Base-by-base conservation (phyloP, 1,140 invertebrate genomes). In the Ostrea denselamellosa region DNA sequence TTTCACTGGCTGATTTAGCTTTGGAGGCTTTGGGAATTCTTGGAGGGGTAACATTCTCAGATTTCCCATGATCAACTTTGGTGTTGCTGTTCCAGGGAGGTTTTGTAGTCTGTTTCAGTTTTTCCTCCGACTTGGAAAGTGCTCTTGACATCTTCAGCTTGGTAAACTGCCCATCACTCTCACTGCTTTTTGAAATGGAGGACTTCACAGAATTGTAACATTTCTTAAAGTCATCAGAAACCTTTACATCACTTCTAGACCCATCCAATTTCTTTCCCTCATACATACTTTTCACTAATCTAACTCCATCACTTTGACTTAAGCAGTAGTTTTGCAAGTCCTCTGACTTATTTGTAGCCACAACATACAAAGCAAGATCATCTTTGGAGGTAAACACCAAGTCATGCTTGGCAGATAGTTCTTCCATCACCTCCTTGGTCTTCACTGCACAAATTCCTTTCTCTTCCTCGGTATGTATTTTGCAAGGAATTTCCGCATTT, bases 81-180 rank as follows among this genome's bases (percentile, higher is more conserved):
- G 68, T 77, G 14, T 77, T 77, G 10, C 68, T 77, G 25, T 77
- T 77, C 68, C 68, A 77, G 22, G 68, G 68, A 77, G 68, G 68
- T 77, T 77, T 77, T 28, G 14, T 8, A 25, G 68, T 17, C 22
- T 77, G 68, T 28, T 77, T 77, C 12, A 77, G 25, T 34, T 77
- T 77, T 34, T 77, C 68, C 14, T 77, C 68, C 0, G 68, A 77
- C 28, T 77, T 77, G 25, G 68, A 77, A 25, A 77, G 28, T 14
- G 22, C 28, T 77, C 28, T 77, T 0, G 68, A 77, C 68, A 77
- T 14, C 17, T 34, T 77, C 22, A 34, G 68, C 25, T 77, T 77
- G 25, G 68, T 77, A 77, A 77, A 34, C 28, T 77, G 68, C 28
- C 25, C 68, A 10, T 77, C 25, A 17, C 28, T 77, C 28, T 77